Evolutionary conservation across 2,888 invertebrate genomes (phyloP).

Genomic region (Drosophila yooni): DNA sequence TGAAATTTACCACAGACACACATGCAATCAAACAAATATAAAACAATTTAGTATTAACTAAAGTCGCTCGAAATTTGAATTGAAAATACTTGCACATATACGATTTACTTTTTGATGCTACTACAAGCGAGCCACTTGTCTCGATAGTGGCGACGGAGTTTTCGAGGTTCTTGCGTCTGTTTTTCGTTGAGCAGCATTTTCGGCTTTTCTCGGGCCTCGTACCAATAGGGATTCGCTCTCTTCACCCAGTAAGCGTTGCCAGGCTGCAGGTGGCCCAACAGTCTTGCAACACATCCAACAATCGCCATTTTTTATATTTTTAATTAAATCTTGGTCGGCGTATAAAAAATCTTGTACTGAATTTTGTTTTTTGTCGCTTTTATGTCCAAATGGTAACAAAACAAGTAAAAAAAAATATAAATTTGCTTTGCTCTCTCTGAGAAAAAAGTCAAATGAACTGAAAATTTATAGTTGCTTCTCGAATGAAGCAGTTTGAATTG

Average conservation of each 20-base stretch:
- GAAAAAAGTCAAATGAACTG: not conserved
- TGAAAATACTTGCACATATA: not conserved
- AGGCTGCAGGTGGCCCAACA: constrained; percentile 29
- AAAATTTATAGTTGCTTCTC: no score
- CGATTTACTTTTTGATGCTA: not conserved
- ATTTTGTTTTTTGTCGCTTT: not conserved
- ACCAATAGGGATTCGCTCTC: constrained; percentile 61
- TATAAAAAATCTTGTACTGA: constrained; percentile 2
- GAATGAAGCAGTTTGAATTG: not conserved
- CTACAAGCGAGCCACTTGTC: not conserved
- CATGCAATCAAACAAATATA: not conserved
- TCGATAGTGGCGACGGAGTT: not conserved
- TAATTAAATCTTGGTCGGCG: not conserved
- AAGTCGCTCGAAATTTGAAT: not conserved
- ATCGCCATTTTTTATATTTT: constrained; percentile 30
- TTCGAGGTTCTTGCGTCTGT: not conserved
- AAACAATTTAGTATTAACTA: not conserved
- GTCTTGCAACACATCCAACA: constrained; percentile 54
- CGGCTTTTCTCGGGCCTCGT: constrained; percentile 49
- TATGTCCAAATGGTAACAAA: not conserved
- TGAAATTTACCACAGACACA: not conserved
- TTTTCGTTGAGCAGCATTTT: constrained; percentile 31
- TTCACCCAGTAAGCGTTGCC: constrained; percentile 41
- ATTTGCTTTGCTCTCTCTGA: not conserved
- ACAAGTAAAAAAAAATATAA: not conserved